phyloP scores from a whole-genome alignment of 2,797 vertebrate species.

The Prunella strophiata region DNA sequence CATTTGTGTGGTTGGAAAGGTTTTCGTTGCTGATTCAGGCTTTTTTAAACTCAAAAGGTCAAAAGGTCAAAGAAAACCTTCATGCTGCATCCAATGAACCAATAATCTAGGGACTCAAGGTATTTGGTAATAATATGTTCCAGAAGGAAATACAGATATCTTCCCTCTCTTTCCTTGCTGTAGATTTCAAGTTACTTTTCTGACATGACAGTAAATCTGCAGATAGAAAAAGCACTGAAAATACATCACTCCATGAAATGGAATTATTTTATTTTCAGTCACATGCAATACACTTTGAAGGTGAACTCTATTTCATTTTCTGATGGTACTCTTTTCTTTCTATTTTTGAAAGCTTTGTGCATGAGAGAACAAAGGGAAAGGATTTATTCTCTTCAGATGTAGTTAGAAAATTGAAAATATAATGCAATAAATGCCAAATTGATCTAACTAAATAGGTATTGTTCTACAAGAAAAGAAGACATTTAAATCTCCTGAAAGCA shows the following conservation, averaged over 20 bases:
- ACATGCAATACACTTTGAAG: slow-evolving; percentile 54
- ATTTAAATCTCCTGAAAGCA: slow-evolving; percentile 25
- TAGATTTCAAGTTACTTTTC: slow-evolving; percentile 55
- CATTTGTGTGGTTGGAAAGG: neutral
- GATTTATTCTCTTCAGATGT: slow-evolving; percentile 50
- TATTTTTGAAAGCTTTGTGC: slow-evolving; percentile 42
- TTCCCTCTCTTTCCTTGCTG: neutral
- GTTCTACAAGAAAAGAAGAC: slow-evolving; percentile 9
- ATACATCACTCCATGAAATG: slow-evolving; percentile 56
- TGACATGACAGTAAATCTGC: slow-evolving; percentile 50
- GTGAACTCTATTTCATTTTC: slow-evolving; percentile 69
- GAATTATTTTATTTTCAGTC: slow-evolving; percentile 72
- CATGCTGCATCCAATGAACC: neutral
- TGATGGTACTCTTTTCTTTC: neutral
- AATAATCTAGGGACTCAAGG: neutral
- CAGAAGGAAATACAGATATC: neutral
- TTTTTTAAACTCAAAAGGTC: neutral
- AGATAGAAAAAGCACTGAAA: slow-evolving; percentile 57
- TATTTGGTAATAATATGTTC: neutral
- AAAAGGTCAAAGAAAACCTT: neutral
- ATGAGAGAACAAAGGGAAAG: slow-evolving; percentile 44
- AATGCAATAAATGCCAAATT: neutral
- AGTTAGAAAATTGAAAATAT: slow-evolving; percentile 32
- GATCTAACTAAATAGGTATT: slow-evolving; percentile 38
- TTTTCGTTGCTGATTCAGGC: neutral